phyloP scores from a whole-genome alignment of 2,113 vertebrate genomes.

The Verasper variegatus region DNA sequence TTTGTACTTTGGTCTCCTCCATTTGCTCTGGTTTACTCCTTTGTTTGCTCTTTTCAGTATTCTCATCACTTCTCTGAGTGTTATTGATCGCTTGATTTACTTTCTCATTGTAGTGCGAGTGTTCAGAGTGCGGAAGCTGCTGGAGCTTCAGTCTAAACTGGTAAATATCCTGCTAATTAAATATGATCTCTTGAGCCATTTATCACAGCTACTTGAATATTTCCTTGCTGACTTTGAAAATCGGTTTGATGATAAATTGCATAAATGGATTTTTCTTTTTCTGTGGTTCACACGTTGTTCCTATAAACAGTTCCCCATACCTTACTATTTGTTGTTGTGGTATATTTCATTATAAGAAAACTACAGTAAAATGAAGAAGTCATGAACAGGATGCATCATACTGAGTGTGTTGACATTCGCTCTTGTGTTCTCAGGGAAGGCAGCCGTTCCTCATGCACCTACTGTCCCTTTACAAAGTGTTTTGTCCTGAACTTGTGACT shows the following conservation, averaged over 20 bases:
- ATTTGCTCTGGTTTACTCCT: background rate
- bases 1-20: background rate
- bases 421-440: constrained; percentile 81
- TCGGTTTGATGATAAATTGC: constrained; percentile 3
- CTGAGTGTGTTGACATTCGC: constrained; percentile 6
- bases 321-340: background rate
- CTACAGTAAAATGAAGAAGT: background rate
- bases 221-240: background rate
- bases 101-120: constrained; percentile 84
- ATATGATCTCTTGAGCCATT: background rate
- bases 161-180: constrained; percentile 75
- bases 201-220: constrained; percentile 3
- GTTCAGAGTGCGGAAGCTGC: constrained; percentile 89
- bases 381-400: background rate
- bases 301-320: background rate
- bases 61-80: background rate
- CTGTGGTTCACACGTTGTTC: background rate
- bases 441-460: constrained; percentile 89
- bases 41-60: constrained; percentile 7
- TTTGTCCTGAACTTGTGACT: constrained; percentile 87
- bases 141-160: constrained; percentile 90
- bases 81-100: constrained; percentile 6
- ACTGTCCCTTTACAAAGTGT: constrained; percentile 90
- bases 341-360: constrained; percentile 1
- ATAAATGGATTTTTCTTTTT: background rate